phyloP scores from a whole-genome alignment of 2,888 invertebrate genomes.

The Pristionchus maxplancki region DNA sequence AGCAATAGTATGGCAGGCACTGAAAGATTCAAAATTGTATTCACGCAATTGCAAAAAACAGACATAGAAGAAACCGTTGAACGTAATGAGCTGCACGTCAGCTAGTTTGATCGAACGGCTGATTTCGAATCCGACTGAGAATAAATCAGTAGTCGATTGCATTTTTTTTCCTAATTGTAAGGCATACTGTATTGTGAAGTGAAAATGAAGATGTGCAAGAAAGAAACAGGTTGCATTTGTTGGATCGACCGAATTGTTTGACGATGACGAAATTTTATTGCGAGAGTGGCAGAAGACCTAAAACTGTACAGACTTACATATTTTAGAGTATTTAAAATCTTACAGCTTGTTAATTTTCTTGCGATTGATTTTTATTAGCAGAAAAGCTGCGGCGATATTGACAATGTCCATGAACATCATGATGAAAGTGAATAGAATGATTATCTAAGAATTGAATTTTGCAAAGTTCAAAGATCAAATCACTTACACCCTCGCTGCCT shows the following conservation, averaged over 20 bases:
- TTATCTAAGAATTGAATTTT: no score
- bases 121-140: not conserved
- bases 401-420: not conserved
- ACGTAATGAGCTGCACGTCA: not conserved
- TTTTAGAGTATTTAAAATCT: no score
- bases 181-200: not conserved
- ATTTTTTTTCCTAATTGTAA: no score
- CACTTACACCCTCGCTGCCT: not conserved
- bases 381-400: not conserved
- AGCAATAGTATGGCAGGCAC: not conserved
- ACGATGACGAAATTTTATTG: not conserved
- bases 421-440: not conserved
- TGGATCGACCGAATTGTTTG: not conserved
- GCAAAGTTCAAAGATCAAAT: not conserved
- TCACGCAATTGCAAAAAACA: not conserved
- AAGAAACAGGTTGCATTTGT: not conserved
- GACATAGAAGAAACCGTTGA: slow-evolving; percentile 15
- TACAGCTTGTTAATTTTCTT: not conserved
- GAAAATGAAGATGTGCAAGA: not conserved
- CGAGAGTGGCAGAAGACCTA: not conserved
- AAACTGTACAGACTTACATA: no score
- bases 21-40: not conserved
- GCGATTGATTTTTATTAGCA: not conserved
- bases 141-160: no score
- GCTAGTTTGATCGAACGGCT: not conserved